Conservation (phyloP, 2,888 invertebrate genomes). For the Thysanoteuthis rhombus region DNA sequence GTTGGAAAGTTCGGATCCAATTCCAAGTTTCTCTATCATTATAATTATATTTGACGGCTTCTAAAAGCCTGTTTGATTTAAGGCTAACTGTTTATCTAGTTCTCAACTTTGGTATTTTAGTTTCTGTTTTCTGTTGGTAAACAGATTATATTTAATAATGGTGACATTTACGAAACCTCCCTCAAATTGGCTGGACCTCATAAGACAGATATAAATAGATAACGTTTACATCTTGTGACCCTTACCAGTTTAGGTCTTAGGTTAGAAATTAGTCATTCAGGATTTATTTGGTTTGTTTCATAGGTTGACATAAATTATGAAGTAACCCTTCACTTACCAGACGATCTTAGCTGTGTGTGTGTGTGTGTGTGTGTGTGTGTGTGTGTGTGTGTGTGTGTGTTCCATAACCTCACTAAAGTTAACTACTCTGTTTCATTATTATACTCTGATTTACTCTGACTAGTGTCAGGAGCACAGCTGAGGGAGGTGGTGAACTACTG, state of each 20-base stretch:
- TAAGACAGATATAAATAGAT: not conserved
- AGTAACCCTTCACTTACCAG: not conserved
- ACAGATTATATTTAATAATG: conserved; percentile 12
- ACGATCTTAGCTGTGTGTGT: not conserved
- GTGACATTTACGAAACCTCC: conserved; percentile 12
- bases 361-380: too few relatives aligned
- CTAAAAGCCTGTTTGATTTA: not conserved
- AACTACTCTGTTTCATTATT: too few relatives aligned
- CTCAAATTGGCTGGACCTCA: not conserved
- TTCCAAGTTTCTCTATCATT: not conserved
- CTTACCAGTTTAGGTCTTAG: not conserved
- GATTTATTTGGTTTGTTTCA: not conserved
- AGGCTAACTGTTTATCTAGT: not conserved
- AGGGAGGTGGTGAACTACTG: too few relatives aligned
- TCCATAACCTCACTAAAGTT: too few relatives aligned
- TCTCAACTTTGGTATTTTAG: not conserved
- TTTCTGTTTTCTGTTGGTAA: not conserved
- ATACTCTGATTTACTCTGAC: too few relatives aligned
- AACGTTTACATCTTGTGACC: not conserved
- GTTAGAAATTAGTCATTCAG: not conserved
- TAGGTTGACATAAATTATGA: not conserved
- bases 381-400: too few relatives aligned
- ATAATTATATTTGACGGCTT: not conserved
- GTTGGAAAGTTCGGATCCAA: not conserved
- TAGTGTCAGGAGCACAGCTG: too few relatives aligned